Base-by-base conservation (phyloP, 2,888 invertebrate genomes). In the Plagiodera versicolora region DNA sequence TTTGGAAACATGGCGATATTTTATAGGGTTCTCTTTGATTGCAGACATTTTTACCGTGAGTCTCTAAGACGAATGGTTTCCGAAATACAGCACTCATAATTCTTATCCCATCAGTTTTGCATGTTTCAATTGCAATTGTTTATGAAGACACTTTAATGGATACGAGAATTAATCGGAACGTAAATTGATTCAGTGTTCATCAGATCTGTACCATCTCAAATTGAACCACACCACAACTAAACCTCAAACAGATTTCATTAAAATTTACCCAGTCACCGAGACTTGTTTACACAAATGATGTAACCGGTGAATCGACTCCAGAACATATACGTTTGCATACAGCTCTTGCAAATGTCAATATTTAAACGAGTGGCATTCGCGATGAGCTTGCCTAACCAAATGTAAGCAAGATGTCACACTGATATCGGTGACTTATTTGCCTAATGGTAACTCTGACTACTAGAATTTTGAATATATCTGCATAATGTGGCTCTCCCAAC, bases 351-450 rank as follows among this genome's bases (percentile, higher is more conserved):
- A 64, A 64, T 58, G 64, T 64, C 64, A 64, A 64, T 64, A 64
- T 64, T 64, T 60, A 54, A 58, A 61, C 62, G 47, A 44, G 52
- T 46, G 52, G 60, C 59, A 66, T 67, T 63, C 56, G 54, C 66
- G 66, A 69, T 62, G 66, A 69, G 64, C 63, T 50, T 70, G 70
- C 69, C 56, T 50, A 44, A 30, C 61, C 53, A 56, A 56, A 60
- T 63, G 63, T 63, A 60, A 66, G 56, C 70, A 68, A 73, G 71
- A 73, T 72, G 66, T 64, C 70, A 68, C 68, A 66, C 62, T 67
- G 73, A 73, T 72, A 71, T 64, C 61, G 64, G 64, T 72, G 69
- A 73, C 67, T 72, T 58, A 58, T 58, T 54, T 58, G 28, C 30
- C 17, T 56, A 48, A 44, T 53, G 53, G 53, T 44, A 30, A 24